A percentile compares a stretch with the other conserved stretches of the same genome.
phyloP scores from a whole-genome alignment of 2,797 vertebrate genomes.

The Masticophis lateralis region DNA sequence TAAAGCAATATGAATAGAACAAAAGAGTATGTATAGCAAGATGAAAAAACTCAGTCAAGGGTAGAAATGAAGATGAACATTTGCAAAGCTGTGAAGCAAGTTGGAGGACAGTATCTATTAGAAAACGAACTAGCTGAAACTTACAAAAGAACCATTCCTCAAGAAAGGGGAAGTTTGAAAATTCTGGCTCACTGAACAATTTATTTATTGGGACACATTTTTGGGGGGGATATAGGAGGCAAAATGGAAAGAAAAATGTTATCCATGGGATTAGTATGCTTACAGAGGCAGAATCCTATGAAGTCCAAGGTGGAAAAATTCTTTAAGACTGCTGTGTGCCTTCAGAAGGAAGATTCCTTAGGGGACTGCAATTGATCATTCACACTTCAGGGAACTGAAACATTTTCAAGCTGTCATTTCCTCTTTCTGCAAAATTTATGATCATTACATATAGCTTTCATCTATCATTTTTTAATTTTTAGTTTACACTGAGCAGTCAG shows the following conservation, averaged over 20 bases:
- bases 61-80: neutral
- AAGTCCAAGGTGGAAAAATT: neutral
- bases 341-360: neutral
- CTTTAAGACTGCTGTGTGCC: neutral
- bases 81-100: neutral
- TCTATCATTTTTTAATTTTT: neutral
- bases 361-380: neutral
- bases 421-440: neutral
- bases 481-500: neutral
- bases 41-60: neutral
- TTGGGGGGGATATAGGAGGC: neutral
- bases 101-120: neutral
- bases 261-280: neutral
- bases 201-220: neutral
- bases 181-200: neutral
- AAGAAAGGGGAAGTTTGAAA: neutral
- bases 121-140: neutral
- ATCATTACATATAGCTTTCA: neutral
- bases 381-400: neutral
- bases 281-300: neutral
- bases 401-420: neutral
- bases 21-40: neutral
- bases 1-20: neutral
- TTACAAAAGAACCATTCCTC: neutral
- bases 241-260: neutral